Evolutionary conservation across 2,888 invertebrate genomes (phyloP), one percentile per base, ranked within the genome.

Genomic region (Liodrosophila aerea): DNA sequence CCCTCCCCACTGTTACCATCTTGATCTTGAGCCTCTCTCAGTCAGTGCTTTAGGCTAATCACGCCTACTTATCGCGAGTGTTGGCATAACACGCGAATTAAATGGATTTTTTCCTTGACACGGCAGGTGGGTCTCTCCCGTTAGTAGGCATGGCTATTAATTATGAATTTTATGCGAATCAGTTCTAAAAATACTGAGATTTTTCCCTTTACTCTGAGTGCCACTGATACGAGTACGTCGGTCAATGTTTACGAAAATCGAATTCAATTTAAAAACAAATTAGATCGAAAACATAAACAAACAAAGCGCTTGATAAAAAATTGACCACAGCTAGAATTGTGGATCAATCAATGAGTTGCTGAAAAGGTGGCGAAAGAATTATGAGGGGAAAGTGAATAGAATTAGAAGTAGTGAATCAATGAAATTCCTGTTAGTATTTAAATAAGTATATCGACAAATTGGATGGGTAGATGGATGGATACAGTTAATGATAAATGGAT

Each of bases 271-370:
- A 62, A 64, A 57, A 49, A 39, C 60, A 70, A 62, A 64, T 71
- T 65, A 61, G 29, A 37, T 34, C 29, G 50, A 51, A 58, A 50
- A 45, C 16, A 22, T 60, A 69, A 83, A 83, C 70, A 83, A 78
- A 80, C 77, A 80, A 40, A 37, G 16, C 13, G 36, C 16, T 56
- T 33, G 50, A 53, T 59, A 61, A 56, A 37, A 37, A 31, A 51
- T 12, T 37, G 46, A 70, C 49, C 51, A 70, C 37, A 27, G 41
- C 33, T 36, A 12, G 47, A 15, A 43, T 2, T 13, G 11, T 15
- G 33, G 50, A 57, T 69, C 72, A 57, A 61, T 69, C 72, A 52
- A 15, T 30, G 36, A 29, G 8, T 37, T 22, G 30, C 0, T 4
- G 11, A 15, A 40, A 45, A 40, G 13, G 12, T 51, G 43, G 4